Conservation (phyloP, 2,888 invertebrate genomes). For the Cryptosula pallasiana region DNA sequence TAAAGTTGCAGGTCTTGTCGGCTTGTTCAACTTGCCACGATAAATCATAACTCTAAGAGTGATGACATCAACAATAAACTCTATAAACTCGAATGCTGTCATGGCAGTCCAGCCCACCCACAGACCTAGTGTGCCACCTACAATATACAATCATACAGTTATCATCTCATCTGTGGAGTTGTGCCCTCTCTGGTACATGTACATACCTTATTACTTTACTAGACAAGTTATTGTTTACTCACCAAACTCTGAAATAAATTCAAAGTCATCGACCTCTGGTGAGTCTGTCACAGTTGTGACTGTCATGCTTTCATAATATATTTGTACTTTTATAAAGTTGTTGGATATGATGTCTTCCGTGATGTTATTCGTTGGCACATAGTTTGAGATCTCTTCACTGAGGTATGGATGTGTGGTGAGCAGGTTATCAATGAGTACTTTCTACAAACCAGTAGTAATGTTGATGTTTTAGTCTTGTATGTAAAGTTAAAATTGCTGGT, state of each 20-base stretch:
- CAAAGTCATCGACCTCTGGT: not conserved
- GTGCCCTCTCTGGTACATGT: not conserved
- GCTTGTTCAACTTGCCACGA: not conserved
- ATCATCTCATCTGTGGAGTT: not conserved
- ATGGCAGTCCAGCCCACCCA: conserved; percentile 8
- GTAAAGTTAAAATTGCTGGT: too few species aligned
- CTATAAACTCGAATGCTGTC: conserved; percentile 4
- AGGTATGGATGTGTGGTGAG: too few species aligned
- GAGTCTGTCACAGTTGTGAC: not conserved
- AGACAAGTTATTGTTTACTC: not conserved
- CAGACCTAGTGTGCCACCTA: conserved; percentile 1
- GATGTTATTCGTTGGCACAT: not conserved
- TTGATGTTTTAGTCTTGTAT: too few species aligned
- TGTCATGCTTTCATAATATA: not conserved
- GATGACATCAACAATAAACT: not conserved
- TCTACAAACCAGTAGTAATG: too few species aligned
- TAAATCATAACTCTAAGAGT: not conserved
- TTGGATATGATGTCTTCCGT: not conserved
- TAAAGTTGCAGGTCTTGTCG: too few species aligned
- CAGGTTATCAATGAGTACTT: too few species aligned
- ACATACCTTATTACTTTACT: not conserved
- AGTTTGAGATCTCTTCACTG: not conserved
- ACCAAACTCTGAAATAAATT: conserved; percentile 5
- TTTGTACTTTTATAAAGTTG: conserved; percentile 3
- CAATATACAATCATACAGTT: not conserved